phyloP scores from a whole-genome alignment of 2,113 vertebrate species.

The Chrysemys picta region DNA sequence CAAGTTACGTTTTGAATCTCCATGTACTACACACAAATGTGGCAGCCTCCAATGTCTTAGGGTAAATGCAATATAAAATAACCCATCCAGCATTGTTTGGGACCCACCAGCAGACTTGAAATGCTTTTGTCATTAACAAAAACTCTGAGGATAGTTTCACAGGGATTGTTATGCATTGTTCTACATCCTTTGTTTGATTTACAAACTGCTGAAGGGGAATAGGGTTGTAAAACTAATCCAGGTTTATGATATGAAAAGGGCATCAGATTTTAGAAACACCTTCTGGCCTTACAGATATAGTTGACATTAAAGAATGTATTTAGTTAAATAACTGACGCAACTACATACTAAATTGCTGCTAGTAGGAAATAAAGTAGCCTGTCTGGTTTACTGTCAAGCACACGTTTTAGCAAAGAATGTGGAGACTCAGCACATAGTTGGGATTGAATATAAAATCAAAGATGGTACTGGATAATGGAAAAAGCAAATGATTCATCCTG shows the following conservation, averaged over 20 bases:
- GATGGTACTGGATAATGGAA: slow-evolving; percentile 58
- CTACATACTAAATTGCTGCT: slow-evolving; percentile 56
- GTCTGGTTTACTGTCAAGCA: slow-evolving; percentile 61
- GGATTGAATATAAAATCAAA: slow-evolving; percentile 14
- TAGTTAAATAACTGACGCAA: slow-evolving; percentile 65
- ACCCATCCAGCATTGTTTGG: neutral
- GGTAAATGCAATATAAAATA: slow-evolving; percentile 36
- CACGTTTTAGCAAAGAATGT: slow-evolving; percentile 55
- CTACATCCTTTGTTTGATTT: slow-evolving; percentile 68
- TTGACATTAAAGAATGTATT: slow-evolving; percentile 69
- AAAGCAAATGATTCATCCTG: slow-evolving; percentile 55
- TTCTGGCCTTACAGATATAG: slow-evolving; percentile 68
- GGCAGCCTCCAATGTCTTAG: neutral
- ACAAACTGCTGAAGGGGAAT: slow-evolving; percentile 72
- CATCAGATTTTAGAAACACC: slow-evolving; percentile 66
- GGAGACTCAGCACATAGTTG: slow-evolving; percentile 52
- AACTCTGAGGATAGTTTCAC: slow-evolving; percentile 56
- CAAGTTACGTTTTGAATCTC: slow-evolving; percentile 5
- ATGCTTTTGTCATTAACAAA: slow-evolving; percentile 70
- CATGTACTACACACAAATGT: slow-evolving; percentile 33
- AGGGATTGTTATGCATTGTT: slow-evolving; percentile 69
- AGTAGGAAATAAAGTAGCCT: slow-evolving; percentile 57
- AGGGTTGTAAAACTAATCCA: slow-evolving; percentile 66
- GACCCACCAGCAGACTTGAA: neutral
- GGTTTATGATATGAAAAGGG: slow-evolving; percentile 66